Evolutionary conservation across 64 coral and sea anemone genomes (phyloP).

Genomic region (Exaiptasia diaphana): DNA sequence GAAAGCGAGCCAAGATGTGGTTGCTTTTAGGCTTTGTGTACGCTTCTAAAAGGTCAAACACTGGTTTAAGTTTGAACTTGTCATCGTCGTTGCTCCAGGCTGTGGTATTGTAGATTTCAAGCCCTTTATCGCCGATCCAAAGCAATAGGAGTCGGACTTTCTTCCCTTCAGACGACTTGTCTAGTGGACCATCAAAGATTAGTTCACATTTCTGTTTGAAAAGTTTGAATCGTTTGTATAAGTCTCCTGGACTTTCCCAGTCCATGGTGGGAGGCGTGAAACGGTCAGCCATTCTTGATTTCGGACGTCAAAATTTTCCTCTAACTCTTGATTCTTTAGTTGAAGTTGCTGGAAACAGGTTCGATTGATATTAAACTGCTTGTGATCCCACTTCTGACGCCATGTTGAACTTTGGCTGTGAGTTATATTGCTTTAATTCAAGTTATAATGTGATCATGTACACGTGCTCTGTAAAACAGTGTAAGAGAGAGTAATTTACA

Average conservation of each 20-base stretch:
- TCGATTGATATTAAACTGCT: no score
- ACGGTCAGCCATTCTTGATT: slow-evolving; percentile 29
- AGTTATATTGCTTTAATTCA: no score
- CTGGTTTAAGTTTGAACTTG: neutral
- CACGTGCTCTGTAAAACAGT: no score
- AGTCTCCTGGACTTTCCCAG: slow-evolving; percentile 51
- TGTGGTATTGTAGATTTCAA: slow-evolving; percentile 65
- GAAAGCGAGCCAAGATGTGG: slow-evolving; percentile 35
- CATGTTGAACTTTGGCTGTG: no score
- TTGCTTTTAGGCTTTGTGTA: slow-evolving; percentile 54
- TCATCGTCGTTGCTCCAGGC: slow-evolving; percentile 13
- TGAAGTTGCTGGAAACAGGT: no score
- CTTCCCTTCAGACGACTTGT: slow-evolving; percentile 22
- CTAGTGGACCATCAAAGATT: slow-evolving; percentile 47
- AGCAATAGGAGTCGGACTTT: slow-evolving; percentile 57
- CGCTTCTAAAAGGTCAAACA: slow-evolving; percentile 9
- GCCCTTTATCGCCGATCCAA: slow-evolving; percentile 59
- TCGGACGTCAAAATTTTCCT: no score
- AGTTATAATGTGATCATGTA: no score
- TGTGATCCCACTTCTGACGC: no score
- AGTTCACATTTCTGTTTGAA: slow-evolving; percentile 75
- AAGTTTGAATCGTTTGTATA: slow-evolving; percentile 59
- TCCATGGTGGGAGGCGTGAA: slow-evolving; percentile 61
- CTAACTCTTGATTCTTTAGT: no score
- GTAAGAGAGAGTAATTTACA: no score